These are phyloP conservation scores for Hormiphora californensis DNA, from an alignment of 37 sponge, comb jelly and placozoan species.

Conservation along the genomic window DNA sequence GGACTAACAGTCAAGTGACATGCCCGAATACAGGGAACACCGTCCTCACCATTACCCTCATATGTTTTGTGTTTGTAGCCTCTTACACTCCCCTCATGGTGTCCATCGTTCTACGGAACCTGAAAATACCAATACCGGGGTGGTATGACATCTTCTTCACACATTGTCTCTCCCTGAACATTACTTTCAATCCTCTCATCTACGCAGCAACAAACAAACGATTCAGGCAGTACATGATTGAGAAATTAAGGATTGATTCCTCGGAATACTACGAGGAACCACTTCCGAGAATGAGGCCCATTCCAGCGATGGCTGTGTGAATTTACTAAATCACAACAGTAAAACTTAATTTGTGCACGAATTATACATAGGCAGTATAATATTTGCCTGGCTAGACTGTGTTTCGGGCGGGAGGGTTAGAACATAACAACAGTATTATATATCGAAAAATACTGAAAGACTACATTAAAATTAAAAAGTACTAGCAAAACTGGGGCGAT, in stretches of 20 bases:
- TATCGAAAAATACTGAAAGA: no score
- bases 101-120: neutral
- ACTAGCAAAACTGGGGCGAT: no score
- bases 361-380: no score
- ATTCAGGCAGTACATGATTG: neutral
- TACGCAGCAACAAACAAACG: conserved; percentile 1
- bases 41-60: neutral
- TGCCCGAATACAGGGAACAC: neutral
- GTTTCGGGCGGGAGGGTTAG: no score
- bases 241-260: neutral
- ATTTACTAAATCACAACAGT: no score
- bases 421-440: no score
- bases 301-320: neutral
- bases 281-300: neutral
- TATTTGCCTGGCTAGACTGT: no score
- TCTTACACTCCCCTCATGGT: conserved; percentile 38
- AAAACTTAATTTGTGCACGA: no score
- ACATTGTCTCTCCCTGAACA: conserved; percentile 31
- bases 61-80: conserved; percentile 11
- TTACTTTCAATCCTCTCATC: conserved; percentile 28
- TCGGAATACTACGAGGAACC: neutral
- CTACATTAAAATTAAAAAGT: no score
- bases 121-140: neutral
- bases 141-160: conserved; percentile 52
- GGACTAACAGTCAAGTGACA: neutral